Conservation (phyloP, 2,888 invertebrate species). For the Lycaena phlaeas region DNA sequence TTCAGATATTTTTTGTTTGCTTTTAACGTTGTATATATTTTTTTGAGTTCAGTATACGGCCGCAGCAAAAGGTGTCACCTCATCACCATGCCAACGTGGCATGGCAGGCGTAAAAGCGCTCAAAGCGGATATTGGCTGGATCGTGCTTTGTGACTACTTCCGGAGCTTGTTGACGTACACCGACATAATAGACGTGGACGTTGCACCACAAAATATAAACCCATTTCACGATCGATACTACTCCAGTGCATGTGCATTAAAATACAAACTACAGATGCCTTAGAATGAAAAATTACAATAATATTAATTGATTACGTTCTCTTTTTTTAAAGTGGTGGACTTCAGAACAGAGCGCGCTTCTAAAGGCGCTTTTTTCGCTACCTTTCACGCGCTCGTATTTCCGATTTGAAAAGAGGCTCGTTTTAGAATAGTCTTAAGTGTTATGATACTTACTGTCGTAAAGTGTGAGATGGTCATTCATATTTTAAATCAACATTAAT, state of each 20-base stretch:
- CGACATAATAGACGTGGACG: constrained; percentile 1
- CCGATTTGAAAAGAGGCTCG: too few relatives aligned
- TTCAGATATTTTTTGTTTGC: too few relatives aligned
- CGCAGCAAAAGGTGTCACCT: not conserved
- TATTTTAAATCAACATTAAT: too few relatives aligned
- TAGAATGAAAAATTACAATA: not conserved
- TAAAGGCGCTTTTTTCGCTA: too few relatives aligned
- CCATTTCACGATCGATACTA: constrained; percentile 3
- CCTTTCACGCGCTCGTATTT: too few relatives aligned
- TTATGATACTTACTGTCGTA: too few relatives aligned
- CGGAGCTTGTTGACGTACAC: constrained; percentile 6
- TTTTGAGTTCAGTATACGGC: not conserved
- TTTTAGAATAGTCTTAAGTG: too few relatives aligned
- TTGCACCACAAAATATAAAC: constrained; percentile 1
- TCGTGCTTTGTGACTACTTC: constrained; percentile 8
- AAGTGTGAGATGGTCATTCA: too few relatives aligned
- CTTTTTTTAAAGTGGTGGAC: too few relatives aligned
- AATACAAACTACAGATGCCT: not conserved
- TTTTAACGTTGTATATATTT: not conserved
- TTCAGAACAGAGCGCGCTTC: too few relatives aligned
- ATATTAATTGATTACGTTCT: too few relatives aligned
- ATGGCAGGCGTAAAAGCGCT: not conserved
- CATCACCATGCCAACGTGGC: not conserved
- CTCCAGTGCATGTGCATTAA: too few relatives aligned
- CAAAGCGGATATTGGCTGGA: constrained; percentile 9